Evolutionary conservation across 2,113 vertebrate species (phyloP).

Genomic region (Emydocephalus ijimae): DNA sequence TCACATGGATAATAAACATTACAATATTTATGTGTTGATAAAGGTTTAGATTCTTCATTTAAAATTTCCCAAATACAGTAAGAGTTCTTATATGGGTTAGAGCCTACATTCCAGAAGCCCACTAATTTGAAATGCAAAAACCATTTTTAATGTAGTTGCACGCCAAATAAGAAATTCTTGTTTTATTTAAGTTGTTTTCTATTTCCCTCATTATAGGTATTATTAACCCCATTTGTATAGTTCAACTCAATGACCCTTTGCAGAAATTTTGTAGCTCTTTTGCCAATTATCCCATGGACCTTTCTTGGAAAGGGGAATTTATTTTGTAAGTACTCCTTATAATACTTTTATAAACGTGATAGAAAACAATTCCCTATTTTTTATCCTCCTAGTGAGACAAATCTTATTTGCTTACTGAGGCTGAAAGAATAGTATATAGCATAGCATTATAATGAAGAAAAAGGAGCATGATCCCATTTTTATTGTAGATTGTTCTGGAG

Average conservation of each 20-base stretch:
- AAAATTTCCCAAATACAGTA: not conserved
- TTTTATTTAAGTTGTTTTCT: not conserved
- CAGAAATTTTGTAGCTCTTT: constrained; percentile 82
- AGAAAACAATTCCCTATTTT: not conserved
- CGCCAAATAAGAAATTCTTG: not conserved
- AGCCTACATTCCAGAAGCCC: not conserved
- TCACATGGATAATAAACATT: not conserved
- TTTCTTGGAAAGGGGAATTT: constrained; percentile 88
- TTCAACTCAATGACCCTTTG: constrained; percentile 82
- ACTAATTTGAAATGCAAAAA: not conserved
- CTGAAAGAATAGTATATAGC: not conserved
- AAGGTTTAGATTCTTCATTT: not conserved
- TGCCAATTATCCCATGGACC: constrained; percentile 67
- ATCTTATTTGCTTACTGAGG: not conserved
- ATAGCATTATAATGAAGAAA: not conserved
- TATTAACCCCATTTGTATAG: constrained; percentile 71
- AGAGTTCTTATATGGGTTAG: not conserved
- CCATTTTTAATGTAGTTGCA: not conserved
- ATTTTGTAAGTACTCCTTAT: constrained; percentile 81
- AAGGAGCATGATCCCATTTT: not conserved
- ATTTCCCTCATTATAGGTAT: constrained; percentile 65
- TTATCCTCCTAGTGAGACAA: not conserved
- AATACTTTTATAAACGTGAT: not conserved
- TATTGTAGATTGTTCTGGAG: not conserved
- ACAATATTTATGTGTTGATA: not conserved